Evolutionary conservation across 2,888 invertebrate species (phyloP).

Genomic region (Scrobipalpa costella): DNA sequence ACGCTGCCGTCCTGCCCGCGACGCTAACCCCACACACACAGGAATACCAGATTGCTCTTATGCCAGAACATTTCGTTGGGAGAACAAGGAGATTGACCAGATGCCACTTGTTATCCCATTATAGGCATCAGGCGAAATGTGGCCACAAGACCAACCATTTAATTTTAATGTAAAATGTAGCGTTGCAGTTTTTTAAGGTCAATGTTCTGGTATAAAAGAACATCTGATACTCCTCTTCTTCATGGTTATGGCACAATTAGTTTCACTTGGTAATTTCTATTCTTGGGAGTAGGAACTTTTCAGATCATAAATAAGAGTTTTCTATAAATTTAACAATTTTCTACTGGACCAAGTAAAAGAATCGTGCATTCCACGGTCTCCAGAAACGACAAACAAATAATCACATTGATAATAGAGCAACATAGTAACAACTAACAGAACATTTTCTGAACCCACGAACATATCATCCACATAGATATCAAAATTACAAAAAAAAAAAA

Average conservation of each 20-base stretch:
- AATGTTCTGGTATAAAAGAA: slow-evolving; percentile 42
- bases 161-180: too few species aligned
- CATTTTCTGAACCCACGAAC: slow-evolving; percentile 65
- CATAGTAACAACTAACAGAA: slow-evolving; percentile 1
- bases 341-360: slow-evolving; percentile 54
- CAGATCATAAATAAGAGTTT: background rate
- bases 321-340: background rate
- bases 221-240: slow-evolving; percentile 54
- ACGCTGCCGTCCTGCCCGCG: slow-evolving; percentile 45
- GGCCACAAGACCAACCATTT: too few species aligned
- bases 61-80: slow-evolving; percentile 31
- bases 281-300: background rate
- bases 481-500: slow-evolving; percentile 47
- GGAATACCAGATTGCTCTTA: slow-evolving; percentile 57
- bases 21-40: slow-evolving; percentile 60
- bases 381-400: slow-evolving; percentile 53
- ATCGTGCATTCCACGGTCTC: slow-evolving; percentile 52
- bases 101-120: background rate
- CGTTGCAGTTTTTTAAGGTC: too few species aligned
- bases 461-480: slow-evolving; percentile 48
- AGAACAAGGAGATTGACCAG: background rate
- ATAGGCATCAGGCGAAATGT: too few species aligned
- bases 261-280: slow-evolving; percentile 43
- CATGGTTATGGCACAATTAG: slow-evolving; percentile 48
- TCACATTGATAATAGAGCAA: slow-evolving; percentile 2